These are phyloP conservation scores for Syrrhaptes paradoxus DNA, from an alignment of 2,113 vertebrate genomes.

Conservation along the genomic window DNA sequence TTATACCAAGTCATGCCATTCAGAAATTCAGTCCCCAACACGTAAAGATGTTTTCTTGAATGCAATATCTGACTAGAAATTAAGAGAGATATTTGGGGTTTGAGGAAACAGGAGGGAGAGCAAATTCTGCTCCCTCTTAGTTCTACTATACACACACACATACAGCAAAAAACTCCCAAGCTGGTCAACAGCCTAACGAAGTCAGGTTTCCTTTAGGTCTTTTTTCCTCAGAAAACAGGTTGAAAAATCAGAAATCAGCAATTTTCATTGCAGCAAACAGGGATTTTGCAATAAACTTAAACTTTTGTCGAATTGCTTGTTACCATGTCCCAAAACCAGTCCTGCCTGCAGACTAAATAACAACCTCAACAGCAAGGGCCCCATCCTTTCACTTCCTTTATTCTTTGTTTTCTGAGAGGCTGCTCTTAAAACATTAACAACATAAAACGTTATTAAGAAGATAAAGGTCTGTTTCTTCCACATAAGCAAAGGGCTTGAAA, in stretches of 20 bases:
- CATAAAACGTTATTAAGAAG: neutral
- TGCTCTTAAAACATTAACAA: neutral
- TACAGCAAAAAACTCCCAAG: neutral
- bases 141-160: neutral
- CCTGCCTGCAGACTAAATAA: neutral
- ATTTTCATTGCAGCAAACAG: neutral
- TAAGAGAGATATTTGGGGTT: neutral
- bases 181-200: neutral
- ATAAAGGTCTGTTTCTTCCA: neutral
- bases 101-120: neutral
- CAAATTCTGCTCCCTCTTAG: neutral
- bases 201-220: neutral
- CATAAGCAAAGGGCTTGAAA: neutral
- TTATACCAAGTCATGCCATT: neutral
- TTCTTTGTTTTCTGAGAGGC: neutral
- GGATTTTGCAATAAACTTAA: neutral
- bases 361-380: neutral
- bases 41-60: neutral
- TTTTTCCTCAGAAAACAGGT: neutral
- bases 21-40: neutral
- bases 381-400: neutral
- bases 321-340: neutral
- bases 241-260: neutral
- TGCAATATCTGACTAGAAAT: neutral
- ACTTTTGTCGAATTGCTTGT: neutral